A percentile compares a stretch with the other conserved stretches of the same genome.
Evolutionary conservation across 2,797 vertebrate species (phyloP).

Genomic region (Crypturellus tataupa): DNA sequence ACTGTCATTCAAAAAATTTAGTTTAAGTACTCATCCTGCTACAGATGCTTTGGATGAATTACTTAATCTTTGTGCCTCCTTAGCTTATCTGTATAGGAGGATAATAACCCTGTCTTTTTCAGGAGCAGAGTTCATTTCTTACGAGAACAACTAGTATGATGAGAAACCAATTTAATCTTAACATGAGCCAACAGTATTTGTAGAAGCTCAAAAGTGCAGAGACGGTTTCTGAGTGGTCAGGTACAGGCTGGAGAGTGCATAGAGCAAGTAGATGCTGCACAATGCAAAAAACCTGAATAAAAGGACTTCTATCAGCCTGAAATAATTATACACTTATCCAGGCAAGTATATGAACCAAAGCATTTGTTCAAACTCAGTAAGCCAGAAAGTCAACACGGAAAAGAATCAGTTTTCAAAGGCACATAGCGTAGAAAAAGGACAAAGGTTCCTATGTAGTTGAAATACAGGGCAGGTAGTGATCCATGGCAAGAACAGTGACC

Average conservation of each 20-base stretch:
- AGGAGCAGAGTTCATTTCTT: neutral
- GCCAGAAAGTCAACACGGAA: slow-evolving; percentile 23
- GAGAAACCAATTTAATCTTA: neutral
- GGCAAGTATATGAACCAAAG: slow-evolving; percentile 19
- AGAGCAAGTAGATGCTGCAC: neutral
- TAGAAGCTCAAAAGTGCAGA: neutral
- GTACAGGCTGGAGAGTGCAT: neutral
- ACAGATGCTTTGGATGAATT: neutral
- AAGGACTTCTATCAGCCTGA: neutral
- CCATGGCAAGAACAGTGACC: neutral
- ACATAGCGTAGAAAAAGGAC: slow-evolving; percentile 45
- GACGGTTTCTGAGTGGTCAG: neutral
- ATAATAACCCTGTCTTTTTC: neutral
- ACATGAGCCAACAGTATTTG: neutral
- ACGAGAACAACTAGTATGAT: neutral
- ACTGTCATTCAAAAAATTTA: neutral
- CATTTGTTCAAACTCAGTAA: slow-evolving; percentile 36
- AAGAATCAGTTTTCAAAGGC: slow-evolving; percentile 43
- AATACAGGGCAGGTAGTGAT: slow-evolving; percentile 29
- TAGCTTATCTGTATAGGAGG: neutral
- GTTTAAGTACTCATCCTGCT: neutral
- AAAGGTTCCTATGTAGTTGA: slow-evolving; percentile 13
- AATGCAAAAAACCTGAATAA: neutral
- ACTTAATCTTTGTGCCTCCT: neutral
- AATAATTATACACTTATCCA: neutral